Percentiles rank a stretch among this genome's conserved stretches.
phyloP scores from a whole-genome alignment of 2,113 vertebrate species.

The Cnemophilus loriae region DNA sequence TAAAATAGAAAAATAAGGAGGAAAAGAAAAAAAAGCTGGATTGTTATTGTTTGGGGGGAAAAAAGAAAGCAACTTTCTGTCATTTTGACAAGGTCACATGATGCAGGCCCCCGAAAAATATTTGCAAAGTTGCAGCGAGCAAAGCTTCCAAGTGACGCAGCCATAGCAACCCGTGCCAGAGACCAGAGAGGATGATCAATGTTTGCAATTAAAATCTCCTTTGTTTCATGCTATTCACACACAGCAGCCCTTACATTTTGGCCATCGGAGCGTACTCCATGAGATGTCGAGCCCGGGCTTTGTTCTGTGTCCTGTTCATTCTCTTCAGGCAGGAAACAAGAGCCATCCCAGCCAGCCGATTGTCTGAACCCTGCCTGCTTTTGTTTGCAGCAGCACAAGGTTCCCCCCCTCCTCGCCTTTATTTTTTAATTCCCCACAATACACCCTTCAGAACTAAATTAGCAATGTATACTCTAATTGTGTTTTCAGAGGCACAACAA shows the following conservation, averaged over 20 bases:
- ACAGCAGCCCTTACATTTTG: neutral
- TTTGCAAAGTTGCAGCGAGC: neutral
- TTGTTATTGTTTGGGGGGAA: fast-evolving
- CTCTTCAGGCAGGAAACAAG: neutral
- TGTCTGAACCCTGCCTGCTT: neutral
- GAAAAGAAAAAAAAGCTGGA: neutral
- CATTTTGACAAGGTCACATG: neutral
- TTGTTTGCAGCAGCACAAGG: neutral
- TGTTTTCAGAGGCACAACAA: neutral
- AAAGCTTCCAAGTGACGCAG: neutral
- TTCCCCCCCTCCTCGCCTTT: neutral
- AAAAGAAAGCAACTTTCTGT: neutral
- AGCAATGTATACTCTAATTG: slow-evolving; percentile 37
- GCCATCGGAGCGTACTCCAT: neutral
- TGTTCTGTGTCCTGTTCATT: neutral
- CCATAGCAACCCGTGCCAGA: neutral
- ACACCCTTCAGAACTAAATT: slow-evolving; percentile 40
- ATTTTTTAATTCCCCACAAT: neutral
- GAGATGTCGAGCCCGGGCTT: neutral
- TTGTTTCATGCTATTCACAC: neutral
- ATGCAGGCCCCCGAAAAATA: neutral
- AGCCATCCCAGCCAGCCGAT: neutral
- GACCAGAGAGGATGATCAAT: neutral
- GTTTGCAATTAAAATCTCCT: slow-evolving; percentile 37
- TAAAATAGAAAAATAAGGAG: neutral